Evolutionary conservation across 2,113 vertebrate species (phyloP), one percentile per base, ranked within the genome.

Genomic region (Phrynosoma platyrhinos): DNA sequence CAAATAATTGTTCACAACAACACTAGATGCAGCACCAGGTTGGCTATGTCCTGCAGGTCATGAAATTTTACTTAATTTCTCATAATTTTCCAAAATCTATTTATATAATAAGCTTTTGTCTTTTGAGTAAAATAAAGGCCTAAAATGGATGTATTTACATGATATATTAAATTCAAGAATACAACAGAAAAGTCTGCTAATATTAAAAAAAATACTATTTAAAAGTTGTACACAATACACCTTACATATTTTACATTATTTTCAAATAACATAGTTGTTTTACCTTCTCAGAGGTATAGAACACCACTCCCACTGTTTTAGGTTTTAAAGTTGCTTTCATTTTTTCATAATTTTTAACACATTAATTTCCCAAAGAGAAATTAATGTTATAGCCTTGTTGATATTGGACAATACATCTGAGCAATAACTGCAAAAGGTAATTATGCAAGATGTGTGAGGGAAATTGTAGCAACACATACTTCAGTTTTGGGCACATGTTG

Each of bases 161-260:
- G 13, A 30, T 40, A 76, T 30, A n/a, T 4, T 27, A n/a, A n/a
- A 21, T 30, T 71, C 27, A 71, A 3, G 6, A 7, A 68, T 68
- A 68, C 18, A 68, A 71, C 27, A 30, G 25, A 30, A 71, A 71
- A 71, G 9, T 30, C 68, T 71, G 68, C 5, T 82, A 62, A n/a
- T 52, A 40, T 36, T 72, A n/a, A n/a, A 2, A 79, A 1, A 25
- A 58, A 32, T 14, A 83, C 88, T 92, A 83, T 75, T 78, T 30
- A 68, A 74, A 77, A 32, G 66, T 2, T 83, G 14, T 0, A 0
- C 2, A 84, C 20, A 76, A 53, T 86, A 87, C 4, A 27, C 23
- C 0, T 7, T 52, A 9, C 30, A 71, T 47, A 8, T 81, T 81
- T 25, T 53, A 83, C 42, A 47, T n/a, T 47, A 47, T 47, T 47